Percentiles rank a stretch among this genome's conserved stretches.
phyloP scores from a whole-genome alignment of 2,888 invertebrate species.

The Diadegma fenestrale region DNA sequence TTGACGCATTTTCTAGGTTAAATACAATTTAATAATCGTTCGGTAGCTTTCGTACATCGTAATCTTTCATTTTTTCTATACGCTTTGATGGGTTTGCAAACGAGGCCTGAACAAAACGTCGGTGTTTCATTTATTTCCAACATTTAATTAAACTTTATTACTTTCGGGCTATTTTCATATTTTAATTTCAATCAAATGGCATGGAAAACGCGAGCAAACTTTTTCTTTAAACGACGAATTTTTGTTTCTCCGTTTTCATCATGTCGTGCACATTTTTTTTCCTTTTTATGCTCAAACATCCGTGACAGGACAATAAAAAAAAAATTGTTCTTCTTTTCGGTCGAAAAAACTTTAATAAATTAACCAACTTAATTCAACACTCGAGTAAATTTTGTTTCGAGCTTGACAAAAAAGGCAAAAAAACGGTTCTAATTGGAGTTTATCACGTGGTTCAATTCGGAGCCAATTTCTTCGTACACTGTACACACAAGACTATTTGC shows the following conservation, averaged over 20 bases:
- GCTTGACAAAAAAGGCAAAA: background rate
- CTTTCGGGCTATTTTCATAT: background rate
- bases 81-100: background rate
- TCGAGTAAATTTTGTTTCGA: background rate
- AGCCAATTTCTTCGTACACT: background rate
- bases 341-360: background rate
- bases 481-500: conserved; percentile 42
- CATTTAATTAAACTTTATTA: background rate
- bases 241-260: too few relatives aligned
- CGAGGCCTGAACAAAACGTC: background rate
- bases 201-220: too few relatives aligned
- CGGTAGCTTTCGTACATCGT: background rate
- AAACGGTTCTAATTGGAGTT: background rate
- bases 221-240: too few relatives aligned
- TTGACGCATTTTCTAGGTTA: background rate
- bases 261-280: too few relatives aligned
- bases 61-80: background rate
- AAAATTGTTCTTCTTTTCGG: too few relatives aligned
- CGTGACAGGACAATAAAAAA: background rate
- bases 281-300: too few relatives aligned
- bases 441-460: conserved; percentile 7
- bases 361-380: background rate
- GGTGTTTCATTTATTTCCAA: background rate
- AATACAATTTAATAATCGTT: background rate
- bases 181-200: background rate